These are phyloP conservation scores for Machaerirhynchus nigripectus DNA, from an alignment of 2,113 vertebrate species.

Conservation along the genomic window DNA sequence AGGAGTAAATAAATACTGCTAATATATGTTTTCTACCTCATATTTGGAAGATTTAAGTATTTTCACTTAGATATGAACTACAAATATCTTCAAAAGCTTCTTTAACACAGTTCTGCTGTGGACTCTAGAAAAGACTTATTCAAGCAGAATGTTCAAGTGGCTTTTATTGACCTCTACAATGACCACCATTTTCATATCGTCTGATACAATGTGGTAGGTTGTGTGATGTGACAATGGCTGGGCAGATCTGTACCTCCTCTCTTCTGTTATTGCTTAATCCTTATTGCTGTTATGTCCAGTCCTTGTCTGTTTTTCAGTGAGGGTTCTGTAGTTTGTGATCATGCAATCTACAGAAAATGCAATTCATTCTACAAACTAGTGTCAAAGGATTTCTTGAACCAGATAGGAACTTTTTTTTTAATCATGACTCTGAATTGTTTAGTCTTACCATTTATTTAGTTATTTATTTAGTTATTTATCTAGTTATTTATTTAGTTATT, in stretches of 20 bases:
- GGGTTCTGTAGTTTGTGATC: neutral
- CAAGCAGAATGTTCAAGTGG: neutral
- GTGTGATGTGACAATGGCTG: neutral
- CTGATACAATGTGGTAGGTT: fast-evolving
- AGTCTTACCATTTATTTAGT: neutral
- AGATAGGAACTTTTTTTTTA: neutral
- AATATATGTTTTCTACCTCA: neutral
- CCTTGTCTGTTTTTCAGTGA: neutral
- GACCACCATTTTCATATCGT: neutral
- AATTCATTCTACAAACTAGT: neutral
- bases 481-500: too few relatives aligned
- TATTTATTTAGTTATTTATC: neutral
- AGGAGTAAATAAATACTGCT: neutral
- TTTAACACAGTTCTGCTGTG: neutral
- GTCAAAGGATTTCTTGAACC: neutral
- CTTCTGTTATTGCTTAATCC: neutral
- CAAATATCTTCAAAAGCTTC: neutral
- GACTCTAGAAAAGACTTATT: neutral
- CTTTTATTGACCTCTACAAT: neutral
- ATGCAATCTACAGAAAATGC: fast-evolving
- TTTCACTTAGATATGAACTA: neutral
- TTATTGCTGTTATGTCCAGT: neutral
- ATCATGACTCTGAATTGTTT: neutral
- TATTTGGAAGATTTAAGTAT: neutral
- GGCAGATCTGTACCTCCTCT: neutral